Evolutionary conservation across 92 coral and sea anemone genomes (phyloP).

Genomic region (Micromussa lordhowensis): DNA sequence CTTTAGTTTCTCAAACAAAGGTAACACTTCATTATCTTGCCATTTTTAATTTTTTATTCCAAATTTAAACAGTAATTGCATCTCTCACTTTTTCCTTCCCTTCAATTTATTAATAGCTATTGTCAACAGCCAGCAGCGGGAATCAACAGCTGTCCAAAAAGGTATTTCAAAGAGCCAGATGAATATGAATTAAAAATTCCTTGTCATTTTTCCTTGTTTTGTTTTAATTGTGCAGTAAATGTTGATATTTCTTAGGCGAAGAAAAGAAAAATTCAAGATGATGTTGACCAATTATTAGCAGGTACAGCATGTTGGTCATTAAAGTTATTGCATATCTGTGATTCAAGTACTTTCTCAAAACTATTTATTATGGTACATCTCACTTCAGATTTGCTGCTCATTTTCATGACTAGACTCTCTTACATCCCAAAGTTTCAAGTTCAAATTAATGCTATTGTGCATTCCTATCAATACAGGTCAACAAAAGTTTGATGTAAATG

Average conservation of each 20-base stretch:
- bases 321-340: neutral
- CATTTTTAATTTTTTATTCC: no score
- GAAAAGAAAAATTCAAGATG: constrained; percentile 87
- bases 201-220: neutral
- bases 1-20: constrained; percentile 75
- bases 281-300: constrained; percentile 82
- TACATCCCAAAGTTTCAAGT: neutral
- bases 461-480: constrained; percentile 49
- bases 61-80: no score
- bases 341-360: neutral
- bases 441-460: neutral
- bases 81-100: no score
- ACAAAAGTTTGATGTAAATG: constrained; percentile 51
- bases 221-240: neutral
- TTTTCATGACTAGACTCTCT: neutral
- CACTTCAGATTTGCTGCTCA: neutral
- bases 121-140: neutral
- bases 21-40: constrained; percentile 22
- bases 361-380: neutral
- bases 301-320: constrained; percentile 35
- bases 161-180: neutral
- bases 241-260: constrained; percentile 67
- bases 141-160: constrained; percentile 31
- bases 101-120: neutral
- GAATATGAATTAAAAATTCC: neutral